Conservation (phyloP, 2,113 vertebrate species). For the Montifringilla adamsi region DNA sequence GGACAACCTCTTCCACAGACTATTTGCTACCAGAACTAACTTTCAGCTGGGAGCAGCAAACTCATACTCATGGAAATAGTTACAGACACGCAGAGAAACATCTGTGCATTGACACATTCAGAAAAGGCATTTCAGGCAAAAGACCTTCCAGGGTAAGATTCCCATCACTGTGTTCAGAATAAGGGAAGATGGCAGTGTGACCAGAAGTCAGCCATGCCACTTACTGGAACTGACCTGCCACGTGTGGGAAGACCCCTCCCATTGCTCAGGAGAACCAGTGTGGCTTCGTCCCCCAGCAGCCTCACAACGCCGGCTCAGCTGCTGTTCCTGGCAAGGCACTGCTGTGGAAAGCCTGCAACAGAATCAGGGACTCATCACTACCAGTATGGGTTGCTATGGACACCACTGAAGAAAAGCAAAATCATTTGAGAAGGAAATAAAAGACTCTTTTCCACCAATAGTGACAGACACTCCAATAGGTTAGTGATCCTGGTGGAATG, state of each 20-base stretch:
- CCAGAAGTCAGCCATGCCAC: neutral
- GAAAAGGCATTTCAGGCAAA: neutral
- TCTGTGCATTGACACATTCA: neutral
- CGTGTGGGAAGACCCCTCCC: neutral
- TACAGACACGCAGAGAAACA: neutral
- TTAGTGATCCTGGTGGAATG: constrained; percentile 60
- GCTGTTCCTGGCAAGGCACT: constrained; percentile 48
- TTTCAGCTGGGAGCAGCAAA: neutral
- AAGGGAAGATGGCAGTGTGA: neutral
- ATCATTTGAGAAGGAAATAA: constrained; percentile 65
- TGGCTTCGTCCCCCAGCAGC: constrained; percentile 34
- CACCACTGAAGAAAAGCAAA: constrained; percentile 63
- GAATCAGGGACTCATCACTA: constrained; percentile 55
- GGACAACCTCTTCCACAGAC: neutral
- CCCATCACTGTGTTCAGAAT: neutral
- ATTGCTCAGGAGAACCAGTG: neutral
- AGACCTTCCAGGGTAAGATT: neutral
- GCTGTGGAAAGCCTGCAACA: constrained; percentile 47
- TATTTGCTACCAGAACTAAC: neutral
- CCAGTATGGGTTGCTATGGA: constrained; percentile 58
- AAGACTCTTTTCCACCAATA: constrained; percentile 43
- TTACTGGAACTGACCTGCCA: neutral
- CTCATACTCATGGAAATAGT: neutral
- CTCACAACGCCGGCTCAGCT: constrained; percentile 19
- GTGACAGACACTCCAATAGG: constrained; percentile 44